Base-by-base conservation (phyloP, 2,888 invertebrate genomes). In the Ceratothoa steindachneri region DNA sequence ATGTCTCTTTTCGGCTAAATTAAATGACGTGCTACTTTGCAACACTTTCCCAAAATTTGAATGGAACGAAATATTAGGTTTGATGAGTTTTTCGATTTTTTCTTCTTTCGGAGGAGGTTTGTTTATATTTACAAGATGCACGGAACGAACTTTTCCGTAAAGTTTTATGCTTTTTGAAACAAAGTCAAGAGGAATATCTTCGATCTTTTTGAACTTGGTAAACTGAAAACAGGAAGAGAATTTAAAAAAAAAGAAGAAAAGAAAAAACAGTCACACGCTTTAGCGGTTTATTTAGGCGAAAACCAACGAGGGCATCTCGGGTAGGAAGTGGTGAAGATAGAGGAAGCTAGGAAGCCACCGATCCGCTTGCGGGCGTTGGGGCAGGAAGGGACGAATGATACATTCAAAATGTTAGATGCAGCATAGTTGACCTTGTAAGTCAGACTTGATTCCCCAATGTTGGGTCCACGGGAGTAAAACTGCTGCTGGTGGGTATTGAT, bases 181-280 rank as follows among this genome's bases (percentile, higher is more conserved):
- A 51, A 76, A 79, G 15, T 79, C 79, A 7, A 65, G 30, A 0
- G 79, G 79, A 15, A 79, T 72, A 69, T 79, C 74, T 7, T 74
- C 60, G 3, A 79, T 71, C 28, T 51, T 51, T 3, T 19, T 41
- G 41, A 79, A 79, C 30, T 75, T 73, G 1, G 72, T 74, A 68
- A 79, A 79, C 79, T 79, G 73, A 1, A 19, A 31, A 51, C 2
- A 7, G 5, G n/a, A 12, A 53, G 9, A 27, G 24, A 67, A 29
- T 67, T 60, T 60, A 1, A 60, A 60, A 60, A 41, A 15, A 41
- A 41, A 41, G 15, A 9, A 9, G 15, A 41, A 5, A 41, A 9
- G 7, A 5, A 41, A 9, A 41, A 41, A 41, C 15, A 9, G 5
- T 41, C 5, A 9, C 7, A 41, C 41, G 5, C 41, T 5, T 15